Percentiles rank a stretch among this genome's conserved stretches.
Conservation (phyloP, 2,888 invertebrate species). For the Cetonia aurata region DNA sequence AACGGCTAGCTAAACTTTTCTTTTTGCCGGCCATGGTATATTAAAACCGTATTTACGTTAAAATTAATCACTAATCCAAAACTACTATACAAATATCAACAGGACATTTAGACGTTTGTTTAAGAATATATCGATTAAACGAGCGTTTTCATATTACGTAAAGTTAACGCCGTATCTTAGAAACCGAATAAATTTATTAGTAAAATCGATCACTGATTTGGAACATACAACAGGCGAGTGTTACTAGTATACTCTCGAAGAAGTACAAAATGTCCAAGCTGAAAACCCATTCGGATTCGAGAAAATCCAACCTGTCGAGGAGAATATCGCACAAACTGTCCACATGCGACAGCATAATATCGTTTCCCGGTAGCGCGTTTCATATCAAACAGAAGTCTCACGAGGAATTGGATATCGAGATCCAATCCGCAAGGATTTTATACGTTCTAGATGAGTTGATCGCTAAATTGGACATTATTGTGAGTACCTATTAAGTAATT, state of each 20-base stretch:
- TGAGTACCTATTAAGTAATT: conserved; percentile 44
- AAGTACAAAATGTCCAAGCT: not conserved
- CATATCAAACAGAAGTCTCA: conserved; percentile 45
- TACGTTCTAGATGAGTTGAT: conserved; percentile 69
- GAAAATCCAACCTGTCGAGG: not conserved
- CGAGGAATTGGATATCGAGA: conserved; percentile 67
- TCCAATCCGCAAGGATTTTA: conserved; percentile 70
- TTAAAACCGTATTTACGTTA: too few species aligned
- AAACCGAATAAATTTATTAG: not conserved
- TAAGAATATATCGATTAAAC: conserved; percentile 44
- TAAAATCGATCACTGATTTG: not conserved
- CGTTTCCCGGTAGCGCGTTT: conserved; percentile 17
- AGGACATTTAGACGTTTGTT: too few species aligned
- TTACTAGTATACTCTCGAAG: too few species aligned
- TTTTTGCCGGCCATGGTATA: conserved; percentile 68
- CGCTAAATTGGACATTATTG: conserved; percentile 67
- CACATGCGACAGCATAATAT: conserved; percentile 1
- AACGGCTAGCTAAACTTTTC: conserved; percentile 79
- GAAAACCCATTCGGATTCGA: too few species aligned
- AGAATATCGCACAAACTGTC: conserved; percentile 8
- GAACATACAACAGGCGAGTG: not conserved
- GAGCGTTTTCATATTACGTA: not conserved
- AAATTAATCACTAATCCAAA: too few species aligned
- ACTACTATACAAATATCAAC: too few species aligned
- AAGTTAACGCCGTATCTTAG: not conserved